Percentiles rank a stretch among this genome's conserved stretches.
phyloP scores from a whole-genome alignment of 1,140 invertebrate genomes.

The Hycleus cichorii region DNA sequence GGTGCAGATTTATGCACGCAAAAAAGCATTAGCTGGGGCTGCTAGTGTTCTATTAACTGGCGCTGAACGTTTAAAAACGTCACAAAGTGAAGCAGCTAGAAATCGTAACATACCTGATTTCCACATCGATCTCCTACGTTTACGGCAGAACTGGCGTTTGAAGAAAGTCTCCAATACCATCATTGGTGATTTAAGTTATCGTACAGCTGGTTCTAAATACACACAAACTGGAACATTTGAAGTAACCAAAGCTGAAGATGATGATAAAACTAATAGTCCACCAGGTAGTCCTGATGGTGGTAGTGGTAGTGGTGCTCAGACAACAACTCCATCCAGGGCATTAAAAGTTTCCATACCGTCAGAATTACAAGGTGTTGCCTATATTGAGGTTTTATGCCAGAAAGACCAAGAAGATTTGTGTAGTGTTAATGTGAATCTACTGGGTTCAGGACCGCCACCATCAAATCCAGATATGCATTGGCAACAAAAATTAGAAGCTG shows the following conservation, averaged over 20 bases:
- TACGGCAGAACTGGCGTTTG: constrained; percentile 90
- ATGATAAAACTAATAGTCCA: constrained; percentile 49
- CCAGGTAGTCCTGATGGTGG: constrained; percentile 45
- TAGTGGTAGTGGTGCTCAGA: no score
- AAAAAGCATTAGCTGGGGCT: constrained; percentile 71
- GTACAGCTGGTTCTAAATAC: constrained; percentile 88
- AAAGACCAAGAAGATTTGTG: constrained; percentile 84
- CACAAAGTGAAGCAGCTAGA: constrained; percentile 67
- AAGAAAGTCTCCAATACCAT: constrained; percentile 94
- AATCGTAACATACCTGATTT: constrained; percentile 77
- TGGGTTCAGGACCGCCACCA: constrained; percentile 53
- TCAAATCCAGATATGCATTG: constrained; percentile 75
- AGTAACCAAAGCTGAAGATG: constrained; percentile 88
- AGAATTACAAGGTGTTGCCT: constrained; percentile 90
- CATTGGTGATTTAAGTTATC: constrained; percentile 92
- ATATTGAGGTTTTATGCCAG: constrained; percentile 90
- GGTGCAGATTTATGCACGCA: constrained; percentile 84
- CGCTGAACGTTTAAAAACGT: constrained; percentile 76
- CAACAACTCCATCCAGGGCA: constrained; percentile 60
- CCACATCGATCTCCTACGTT: constrained; percentile 81
- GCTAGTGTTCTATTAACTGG: constrained; percentile 74
- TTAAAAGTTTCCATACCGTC: constrained; percentile 85
- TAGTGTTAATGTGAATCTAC: constrained; percentile 66
- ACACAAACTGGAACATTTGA: constrained; percentile 92
- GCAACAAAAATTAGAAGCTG: constrained; percentile 91